Percentiles rank a stretch among this genome's conserved stretches.
These are phyloP conservation scores for Brachionus rotundiformis DNA, from an alignment of 1,140 invertebrate species.

Conservation along the genomic window DNA sequence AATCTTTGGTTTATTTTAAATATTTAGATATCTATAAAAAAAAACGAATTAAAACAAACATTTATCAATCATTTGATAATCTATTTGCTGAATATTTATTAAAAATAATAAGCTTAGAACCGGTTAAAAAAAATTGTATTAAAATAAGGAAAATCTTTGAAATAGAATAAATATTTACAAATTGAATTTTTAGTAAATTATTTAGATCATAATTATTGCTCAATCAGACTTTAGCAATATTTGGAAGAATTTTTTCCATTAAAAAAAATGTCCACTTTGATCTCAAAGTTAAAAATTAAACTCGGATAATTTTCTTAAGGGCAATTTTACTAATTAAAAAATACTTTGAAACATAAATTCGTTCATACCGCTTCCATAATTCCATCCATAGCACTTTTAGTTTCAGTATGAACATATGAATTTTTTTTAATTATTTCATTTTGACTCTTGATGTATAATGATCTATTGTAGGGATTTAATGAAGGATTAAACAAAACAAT, in stretches of 20 bases:
- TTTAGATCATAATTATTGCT: too few relatives aligned
- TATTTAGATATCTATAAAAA: not conserved
- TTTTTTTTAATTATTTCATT: not conserved
- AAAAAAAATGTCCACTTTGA: not conserved
- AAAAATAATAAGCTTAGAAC: not conserved
- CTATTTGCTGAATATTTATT: not conserved
- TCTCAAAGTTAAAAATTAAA: not conserved
- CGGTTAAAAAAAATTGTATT: not conserved
- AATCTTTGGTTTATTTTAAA: not conserved
- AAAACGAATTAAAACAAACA: not conserved
- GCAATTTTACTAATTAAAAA: not conserved
- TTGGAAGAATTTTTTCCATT: not conserved
- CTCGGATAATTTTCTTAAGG: not conserved
- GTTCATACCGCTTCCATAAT: not conserved
- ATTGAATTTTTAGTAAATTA: not conserved
- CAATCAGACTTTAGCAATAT: not conserved
- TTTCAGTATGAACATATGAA: not conserved
- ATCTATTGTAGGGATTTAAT: constrained; percentile 34
- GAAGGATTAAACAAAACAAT: constrained; percentile 27
- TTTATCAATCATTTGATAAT: not conserved
- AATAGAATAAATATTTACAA: constrained; percentile 12
- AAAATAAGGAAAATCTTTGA: not conserved
- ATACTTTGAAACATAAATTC: not conserved
- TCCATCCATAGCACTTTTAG: not conserved
- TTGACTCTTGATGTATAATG: not conserved